Evolutionary conservation across 2,797 vertebrate species (phyloP).

Genomic region (Tolypeutes matacus): DNA sequence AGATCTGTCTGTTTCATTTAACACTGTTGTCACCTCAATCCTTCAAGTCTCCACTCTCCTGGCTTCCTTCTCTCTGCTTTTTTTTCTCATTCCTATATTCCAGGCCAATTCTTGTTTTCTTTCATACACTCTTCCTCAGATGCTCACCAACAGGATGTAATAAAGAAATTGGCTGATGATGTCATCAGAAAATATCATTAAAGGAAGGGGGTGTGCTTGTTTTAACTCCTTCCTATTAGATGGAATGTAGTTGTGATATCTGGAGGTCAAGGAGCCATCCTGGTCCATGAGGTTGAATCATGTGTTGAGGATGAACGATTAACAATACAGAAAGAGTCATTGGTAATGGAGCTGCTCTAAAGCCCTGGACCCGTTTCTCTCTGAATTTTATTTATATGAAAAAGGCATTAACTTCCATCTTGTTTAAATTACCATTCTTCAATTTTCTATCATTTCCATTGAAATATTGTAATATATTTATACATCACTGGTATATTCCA

Average conservation of each 20-base stretch:
- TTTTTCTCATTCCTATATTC: not conserved
- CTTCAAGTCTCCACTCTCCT: not conserved
- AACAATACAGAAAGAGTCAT: not conserved
- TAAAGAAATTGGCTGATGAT: not conserved
- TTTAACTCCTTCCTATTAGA: not conserved
- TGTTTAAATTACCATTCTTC: conserved; percentile 37
- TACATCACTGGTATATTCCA: not conserved
- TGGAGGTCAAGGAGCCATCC: not conserved
- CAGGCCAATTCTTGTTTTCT: not conserved
- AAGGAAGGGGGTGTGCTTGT: not conserved
- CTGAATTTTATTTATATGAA: not conserved
- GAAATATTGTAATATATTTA: not conserved
- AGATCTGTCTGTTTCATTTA: not conserved
- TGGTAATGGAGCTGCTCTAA: not conserved
- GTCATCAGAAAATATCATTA: not conserved
- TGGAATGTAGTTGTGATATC: not conserved
- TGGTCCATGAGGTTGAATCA: not conserved
- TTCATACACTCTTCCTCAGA: conserved; percentile 16
- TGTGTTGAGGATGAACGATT: not conserved
- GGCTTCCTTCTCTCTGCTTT: not conserved
- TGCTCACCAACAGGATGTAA: not conserved
- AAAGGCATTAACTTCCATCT: not conserved
- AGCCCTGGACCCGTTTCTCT: not conserved
- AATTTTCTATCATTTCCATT: not conserved
- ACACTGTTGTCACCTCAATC: not conserved